Evolutionary conservation across 2,113 vertebrate species (phyloP).

Genomic region (Odobenus rosmarus): DNA sequence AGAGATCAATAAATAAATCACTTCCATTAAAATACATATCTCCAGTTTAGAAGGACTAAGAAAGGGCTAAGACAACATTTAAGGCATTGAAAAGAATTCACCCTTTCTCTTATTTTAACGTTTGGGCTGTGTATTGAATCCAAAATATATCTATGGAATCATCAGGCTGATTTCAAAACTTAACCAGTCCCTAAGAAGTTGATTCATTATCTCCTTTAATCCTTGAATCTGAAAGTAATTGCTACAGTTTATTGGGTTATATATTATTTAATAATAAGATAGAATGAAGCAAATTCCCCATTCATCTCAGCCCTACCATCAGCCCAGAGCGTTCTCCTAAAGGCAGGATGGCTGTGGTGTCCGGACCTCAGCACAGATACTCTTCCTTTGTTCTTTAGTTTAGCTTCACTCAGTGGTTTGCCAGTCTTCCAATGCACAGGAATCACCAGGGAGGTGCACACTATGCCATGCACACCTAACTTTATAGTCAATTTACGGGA

Average conservation of each 20-base stretch:
- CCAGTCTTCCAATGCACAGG: neutral
- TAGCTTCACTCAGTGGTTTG: neutral
- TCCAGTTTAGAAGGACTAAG: neutral
- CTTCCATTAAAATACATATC: neutral
- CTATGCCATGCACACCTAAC: neutral
- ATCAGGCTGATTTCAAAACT: neutral
- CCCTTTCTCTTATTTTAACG: neutral
- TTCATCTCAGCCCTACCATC: neutral
- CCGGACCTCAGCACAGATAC: neutral
- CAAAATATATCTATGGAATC: neutral
- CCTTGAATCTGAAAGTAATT: neutral
- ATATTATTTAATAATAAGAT: neutral
- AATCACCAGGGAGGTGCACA: neutral
- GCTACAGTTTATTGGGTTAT: neutral
- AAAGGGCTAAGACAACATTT: neutral
- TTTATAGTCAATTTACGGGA: neutral
- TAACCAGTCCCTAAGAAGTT: neutral
- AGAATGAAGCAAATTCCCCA: neutral
- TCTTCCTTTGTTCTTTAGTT: neutral
- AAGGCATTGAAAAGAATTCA: neutral
- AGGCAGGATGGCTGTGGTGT: neutral
- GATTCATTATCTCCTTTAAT: neutral
- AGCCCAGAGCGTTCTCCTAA: neutral
- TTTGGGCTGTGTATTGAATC: neutral
- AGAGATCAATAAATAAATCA: neutral